These are phyloP conservation scores for Clepsis dumicolana DNA, from an alignment of 2,888 invertebrate species.

Conservation along the genomic window DNA sequence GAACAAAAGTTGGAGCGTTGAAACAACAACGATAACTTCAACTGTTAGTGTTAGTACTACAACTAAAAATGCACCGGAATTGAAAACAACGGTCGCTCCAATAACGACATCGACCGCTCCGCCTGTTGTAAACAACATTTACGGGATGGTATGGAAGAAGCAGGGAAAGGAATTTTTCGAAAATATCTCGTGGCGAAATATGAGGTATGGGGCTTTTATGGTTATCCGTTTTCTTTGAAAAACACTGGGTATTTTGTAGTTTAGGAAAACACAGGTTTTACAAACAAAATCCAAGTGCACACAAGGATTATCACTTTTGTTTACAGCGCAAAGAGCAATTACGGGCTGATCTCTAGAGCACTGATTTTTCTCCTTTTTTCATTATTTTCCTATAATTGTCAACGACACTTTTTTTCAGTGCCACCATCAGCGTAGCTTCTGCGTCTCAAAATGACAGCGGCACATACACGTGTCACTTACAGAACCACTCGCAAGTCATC, in stretches of 20 bases:
- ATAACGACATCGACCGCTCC: slow-evolving; percentile 64
- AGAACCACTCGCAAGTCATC: slow-evolving; percentile 87
- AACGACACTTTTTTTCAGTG: slow-evolving; percentile 66
- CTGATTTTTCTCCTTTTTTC: no score
- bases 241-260: not conserved
- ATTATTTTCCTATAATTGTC: no score
- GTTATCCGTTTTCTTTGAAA: slow-evolving; percentile 38
- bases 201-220: slow-evolving; percentile 65
- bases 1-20: slow-evolving; percentile 84
- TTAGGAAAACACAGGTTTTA: slow-evolving; percentile 13
- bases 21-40: slow-evolving; percentile 77
- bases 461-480: slow-evolving; percentile 88
- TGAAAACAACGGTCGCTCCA: slow-evolving; percentile 62
- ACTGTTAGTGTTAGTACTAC: slow-evolving; percentile 79
- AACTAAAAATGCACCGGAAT: slow-evolving; percentile 63
- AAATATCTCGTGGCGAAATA: slow-evolving; percentile 76
- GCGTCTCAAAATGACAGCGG: slow-evolving; percentile 89
- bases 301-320: not conserved
- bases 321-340: not conserved
- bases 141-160: slow-evolving; percentile 80
- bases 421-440: slow-evolving; percentile 82
- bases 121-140: slow-evolving; percentile 75
- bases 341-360: not conserved
- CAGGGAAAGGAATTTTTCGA: slow-evolving; percentile 77
- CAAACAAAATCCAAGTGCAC: not conserved